Base-by-base conservation (phyloP, 2,113 vertebrate species). In the Poeciliopsis turrubarensis region DNA sequence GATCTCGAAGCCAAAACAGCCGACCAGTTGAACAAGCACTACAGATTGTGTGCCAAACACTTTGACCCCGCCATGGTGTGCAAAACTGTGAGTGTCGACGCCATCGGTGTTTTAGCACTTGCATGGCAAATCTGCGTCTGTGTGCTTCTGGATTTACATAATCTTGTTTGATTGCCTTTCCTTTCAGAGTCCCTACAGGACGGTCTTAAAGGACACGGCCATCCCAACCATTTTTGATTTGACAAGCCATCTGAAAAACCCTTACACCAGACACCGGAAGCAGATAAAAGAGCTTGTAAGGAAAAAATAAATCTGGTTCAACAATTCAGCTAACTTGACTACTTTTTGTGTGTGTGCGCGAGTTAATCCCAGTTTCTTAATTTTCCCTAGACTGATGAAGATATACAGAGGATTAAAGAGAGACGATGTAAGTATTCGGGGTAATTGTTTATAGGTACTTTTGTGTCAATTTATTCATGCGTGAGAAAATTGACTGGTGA, bases 31-130 rank as follows among this genome's bases (percentile, higher is more conserved):
- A 98, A 98, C 90, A 98, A 98, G 64, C 97, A 98, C 85, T 98
- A 98, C 85, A 91, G 97, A 68, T 86, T 98, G 39, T 98, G 97
- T 5, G 97, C 97, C 47, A 97, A 97, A 84, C 97, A 98, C 87
- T 98, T 98, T 51, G 97, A 98, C 86, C 95, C 96, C 8, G 96
- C 96, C 14, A 96, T 98, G 96, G 97, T 98, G 66, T 98, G 96
- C 86, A 96, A 95, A 92, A 98, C 95, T 5, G 97, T 98, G 90
- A 96, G 96, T 96, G 0, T 6, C n/a, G 2, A 25, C 5, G 15
- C 26, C 3, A 22, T 2, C 10, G 5, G 15, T 57, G 30, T 22
- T 64, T 2, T 51, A 5, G 27, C 27, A 37, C 11, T 6, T 54
- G 25, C 3, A 65, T 41, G 29, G 44, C 25, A 63, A 32, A 26